A percentile compares a stretch with the other conserved stretches of the same genome.
These are phyloP conservation scores for Nymphalis urticae DNA, from an alignment of 2,888 invertebrate species.

Conservation along the genomic window DNA sequence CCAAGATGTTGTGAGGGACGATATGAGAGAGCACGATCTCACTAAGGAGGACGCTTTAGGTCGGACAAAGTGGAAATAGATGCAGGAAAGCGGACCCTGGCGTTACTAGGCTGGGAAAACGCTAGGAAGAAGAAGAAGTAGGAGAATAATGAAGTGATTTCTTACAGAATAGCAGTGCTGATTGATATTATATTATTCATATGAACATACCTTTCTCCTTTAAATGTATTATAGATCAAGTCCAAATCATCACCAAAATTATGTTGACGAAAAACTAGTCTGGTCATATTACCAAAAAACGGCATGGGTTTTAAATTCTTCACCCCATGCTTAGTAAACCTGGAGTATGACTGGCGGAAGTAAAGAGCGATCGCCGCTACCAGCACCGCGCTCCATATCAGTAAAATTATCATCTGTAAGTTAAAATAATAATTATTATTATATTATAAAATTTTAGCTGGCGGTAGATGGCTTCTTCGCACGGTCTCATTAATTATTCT, in stretches of 20 bases:
- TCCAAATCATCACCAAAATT: conserved; percentile 44
- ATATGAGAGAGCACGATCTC: no score
- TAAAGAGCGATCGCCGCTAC: conserved; percentile 47
- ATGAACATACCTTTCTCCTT: neutral
- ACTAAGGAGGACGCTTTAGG: no score
- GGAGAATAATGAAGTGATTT: no score
- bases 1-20: no score
- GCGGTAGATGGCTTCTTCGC: no score
- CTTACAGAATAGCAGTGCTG: neutral
- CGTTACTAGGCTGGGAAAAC: no score
- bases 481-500: no score
- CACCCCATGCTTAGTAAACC: conserved; percentile 51
- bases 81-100: no score
- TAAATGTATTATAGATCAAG: conserved; percentile 41
- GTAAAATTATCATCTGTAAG: conserved; percentile 45
- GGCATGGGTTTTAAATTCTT: conserved; percentile 51
- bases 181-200: neutral
- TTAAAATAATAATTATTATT: neutral
- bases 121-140: no score
- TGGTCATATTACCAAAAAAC: conserved; percentile 53
- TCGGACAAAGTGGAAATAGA: no score
- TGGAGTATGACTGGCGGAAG: conserved; percentile 47
- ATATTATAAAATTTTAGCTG: no score
- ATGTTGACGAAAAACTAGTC: conserved; percentile 41
- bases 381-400: conserved; percentile 50